Base-by-base conservation (phyloP, 2,888 invertebrate species). In the Pasiphila rectangulata region DNA sequence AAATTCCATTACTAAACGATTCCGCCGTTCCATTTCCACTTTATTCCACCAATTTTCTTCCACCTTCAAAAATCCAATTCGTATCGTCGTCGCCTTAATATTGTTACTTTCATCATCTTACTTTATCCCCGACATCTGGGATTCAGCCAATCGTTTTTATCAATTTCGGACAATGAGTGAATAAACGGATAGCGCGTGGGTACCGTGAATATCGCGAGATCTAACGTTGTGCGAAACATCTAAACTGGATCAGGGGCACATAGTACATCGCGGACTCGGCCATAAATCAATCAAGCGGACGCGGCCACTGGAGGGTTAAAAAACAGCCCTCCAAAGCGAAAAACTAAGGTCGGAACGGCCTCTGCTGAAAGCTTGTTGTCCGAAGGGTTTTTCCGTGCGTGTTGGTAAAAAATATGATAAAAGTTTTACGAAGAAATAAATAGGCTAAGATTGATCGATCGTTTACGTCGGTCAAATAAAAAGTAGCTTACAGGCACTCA, bases 271-370 rank as follows among this genome's bases (percentile, higher is more conserved):
- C 10, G 25, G 58, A 57, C 53, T 52, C 54, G 64, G 62, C 67
- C 75, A 65, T 77, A 77, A 77, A 78, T 79, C 78, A 78, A 79
- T 76, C 77, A 66, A 57, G 47, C 46, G 54, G 59, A 56, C 63
- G 59, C 59, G 54, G 54, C 56, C 60, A 57, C 49, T 57, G 54
- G 62, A 62, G 68, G 65, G 67, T 66, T 63, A 61, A 76, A 75
- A 75, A 76, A 75, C 67, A 67, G 59, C 50, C 58, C 63, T 57
- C 48, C 52, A 61, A 59, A 50, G 61, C 61, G 69, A 71, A 75
- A 76, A 72, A 74, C 69, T 66, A 63, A 61, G 69, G 61, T 54
- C 54, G 58, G 58, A 64, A 64, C 51, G 43, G 49, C 50, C 52
- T 15, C 38, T 34, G 46, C 56, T 56, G 57, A 53, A 48, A 52